Base-by-base conservation (phyloP, 1,140 invertebrate genomes). In the Drosophila arawakana region DNA sequence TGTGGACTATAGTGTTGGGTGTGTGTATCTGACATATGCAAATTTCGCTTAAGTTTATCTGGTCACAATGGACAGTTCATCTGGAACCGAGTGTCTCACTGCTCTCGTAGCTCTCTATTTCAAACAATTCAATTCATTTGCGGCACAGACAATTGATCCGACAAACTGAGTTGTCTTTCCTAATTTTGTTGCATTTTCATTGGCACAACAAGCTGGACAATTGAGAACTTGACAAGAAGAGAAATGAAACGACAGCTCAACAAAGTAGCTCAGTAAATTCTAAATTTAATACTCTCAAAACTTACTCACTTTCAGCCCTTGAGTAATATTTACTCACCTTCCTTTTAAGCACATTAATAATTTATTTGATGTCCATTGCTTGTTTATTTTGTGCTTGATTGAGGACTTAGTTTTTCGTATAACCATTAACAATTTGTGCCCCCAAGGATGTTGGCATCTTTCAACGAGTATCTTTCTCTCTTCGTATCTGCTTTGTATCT, bases 21-120 rank as follows among this genome's bases (percentile, higher is more conserved):
- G 58, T 30, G 43, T 67, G 55, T 34, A 44, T 60, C 11, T 49
- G 72, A 50, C 47, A 47, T 76, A 86, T 86, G 83, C 76, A 79
- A 82, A 86, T 73, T 30, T 46, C 37, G n/a, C 50, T 52, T 35
- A 44, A 15, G 63, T 69, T 65, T 50, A 46, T 62, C 57, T 68
- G 35, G 39, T 55, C 71, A 78, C 83, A 88, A 80, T 73, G 46
- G 54, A 7, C 34, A 55, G 25, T 52, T 73, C 67, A 79, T 80
- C 73, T 80, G 60, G 62, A 41, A 30, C 34, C 4, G 11, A n/a
- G 25, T 2, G 21, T 30, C 25, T 30, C 25, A 2, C 5, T 21
- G 49, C 21, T 21, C 15, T 21, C 21, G 21, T 13, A 52, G 54
- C 13, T 10, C 49, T 59, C 15, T 44, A 35, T 43, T 47, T 18